Conservation (phyloP, 2,888 invertebrate species). For the Pyrrhosoma nymphula region DNA sequence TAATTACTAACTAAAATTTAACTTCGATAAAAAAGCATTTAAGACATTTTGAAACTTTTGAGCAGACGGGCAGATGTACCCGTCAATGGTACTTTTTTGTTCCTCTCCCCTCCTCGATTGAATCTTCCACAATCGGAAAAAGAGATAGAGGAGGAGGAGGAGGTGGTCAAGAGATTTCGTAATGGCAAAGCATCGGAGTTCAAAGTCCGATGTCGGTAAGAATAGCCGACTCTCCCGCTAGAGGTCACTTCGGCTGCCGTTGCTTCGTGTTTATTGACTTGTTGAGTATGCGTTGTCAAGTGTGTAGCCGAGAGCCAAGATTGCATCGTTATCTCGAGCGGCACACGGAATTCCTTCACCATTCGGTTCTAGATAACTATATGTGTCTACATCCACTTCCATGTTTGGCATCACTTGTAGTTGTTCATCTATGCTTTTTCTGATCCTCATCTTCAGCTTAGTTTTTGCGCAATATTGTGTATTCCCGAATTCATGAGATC, state of each 20-base stretch:
- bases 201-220: background rate
- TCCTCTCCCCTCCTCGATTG: background rate
- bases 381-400: background rate
- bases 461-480: too few species aligned
- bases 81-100: background rate
- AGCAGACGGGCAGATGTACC: background rate
- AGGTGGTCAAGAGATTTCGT: slow-evolving; percentile 22
- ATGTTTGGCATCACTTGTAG: background rate
- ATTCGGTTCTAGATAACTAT: background rate
- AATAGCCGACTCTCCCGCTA: background rate
- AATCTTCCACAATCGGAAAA: background rate
- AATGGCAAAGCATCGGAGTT: background rate
- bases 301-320: background rate
- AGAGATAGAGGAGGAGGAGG: background rate
- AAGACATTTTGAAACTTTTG: background rate
- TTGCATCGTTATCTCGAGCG: background rate
- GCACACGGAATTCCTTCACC: background rate
- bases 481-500: too few species aligned
- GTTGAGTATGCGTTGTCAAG: background rate
- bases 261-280: background rate
- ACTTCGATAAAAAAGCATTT: background rate
- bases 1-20: background rate
- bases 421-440: background rate
- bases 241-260: background rate
- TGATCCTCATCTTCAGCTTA: background rate